phyloP scores from a whole-genome alignment of 1,140 invertebrate genomes.

The Tetraneura akinire region DNA sequence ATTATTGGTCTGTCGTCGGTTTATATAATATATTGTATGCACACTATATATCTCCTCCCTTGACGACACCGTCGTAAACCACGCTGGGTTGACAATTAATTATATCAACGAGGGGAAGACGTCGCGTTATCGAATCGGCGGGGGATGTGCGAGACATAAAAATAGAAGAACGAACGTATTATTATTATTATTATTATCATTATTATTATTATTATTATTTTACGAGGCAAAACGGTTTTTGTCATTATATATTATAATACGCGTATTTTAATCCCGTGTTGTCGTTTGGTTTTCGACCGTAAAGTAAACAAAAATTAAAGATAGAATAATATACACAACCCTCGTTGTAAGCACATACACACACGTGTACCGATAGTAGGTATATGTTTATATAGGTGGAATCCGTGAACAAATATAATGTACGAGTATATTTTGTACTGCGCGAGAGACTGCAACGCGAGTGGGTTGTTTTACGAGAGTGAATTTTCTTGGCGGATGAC shows the following conservation, averaged over 20 bases:
- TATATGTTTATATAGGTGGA: background rate
- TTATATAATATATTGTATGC: too few species aligned
- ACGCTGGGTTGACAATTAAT: slow-evolving; percentile 22
- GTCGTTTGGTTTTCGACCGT: slow-evolving; percentile 31
- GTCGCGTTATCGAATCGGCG: background rate
- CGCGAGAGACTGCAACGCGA: background rate
- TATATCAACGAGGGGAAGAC: slow-evolving; percentile 3
- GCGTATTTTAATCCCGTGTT: background rate
- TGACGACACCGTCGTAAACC: background rate
- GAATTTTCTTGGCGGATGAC: background rate
- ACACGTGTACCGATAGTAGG: background rate
- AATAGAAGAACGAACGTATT: slow-evolving; percentile 5
- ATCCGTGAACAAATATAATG: background rate
- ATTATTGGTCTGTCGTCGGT: slow-evolving; percentile 8
- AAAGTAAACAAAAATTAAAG: slow-evolving; percentile 36
- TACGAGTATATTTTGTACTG: background rate
- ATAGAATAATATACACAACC: background rate
- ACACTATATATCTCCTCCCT: background rate
- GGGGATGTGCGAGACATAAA: slow-evolving; percentile 1
- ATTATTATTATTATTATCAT: too few species aligned
- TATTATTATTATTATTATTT: slow-evolving; percentile 16
- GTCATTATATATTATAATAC: too few species aligned
- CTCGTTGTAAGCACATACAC: too few species aligned
- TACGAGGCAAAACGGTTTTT: slow-evolving; percentile 43
- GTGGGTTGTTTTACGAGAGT: background rate